Evolutionary conservation across 2,888 invertebrate species (phyloP), one percentile per base, ranked within the genome.

Genomic region (Drosophila yooni): DNA sequence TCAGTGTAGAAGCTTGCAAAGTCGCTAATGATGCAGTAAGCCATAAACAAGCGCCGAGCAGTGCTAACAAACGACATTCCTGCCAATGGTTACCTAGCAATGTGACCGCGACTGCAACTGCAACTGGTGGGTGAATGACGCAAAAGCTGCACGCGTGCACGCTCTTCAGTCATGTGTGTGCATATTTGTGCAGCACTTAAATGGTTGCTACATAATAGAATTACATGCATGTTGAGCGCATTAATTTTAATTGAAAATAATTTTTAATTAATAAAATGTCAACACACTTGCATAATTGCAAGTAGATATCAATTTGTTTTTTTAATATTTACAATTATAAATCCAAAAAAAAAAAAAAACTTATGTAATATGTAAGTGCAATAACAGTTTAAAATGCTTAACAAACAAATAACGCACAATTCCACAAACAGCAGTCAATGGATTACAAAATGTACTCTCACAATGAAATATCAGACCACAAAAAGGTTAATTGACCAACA

Each of bases 261-360:
- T 89, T 85, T 89, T 86, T 86, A 86, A 86, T 86, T 86, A 86
- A 86, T 89, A 85, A 88, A 88, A 84, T 81, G 85, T 89, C 85
- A 84, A 76, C 89, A 82, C 69, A 71, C 71, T 54, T 68, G 65
- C 79, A 79, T 88, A 88, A 86, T 86, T 86, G 81, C 83, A 74
- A 89, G 76, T 89, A 58, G 70, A 69, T 69, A 82, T 80, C 82
- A 72, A 76, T 79, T 67, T 65, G 69, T 71, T 62, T 72, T 70
- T 69, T 13, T 18, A 56, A 62, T 29, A 67, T 43, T 36, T 66
- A 61, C 54, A 69, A 63, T 43, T 58, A 54, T 25, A 52, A 34
- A 68, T 29, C n/a, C 59, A 34, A 65, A 53, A 6, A 15, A 56
- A 21, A 68, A 33, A 10, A 52, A 48, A 66, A 58, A 29, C 27